phyloP scores from a whole-genome alignment of 1,140 invertebrate genomes.

The Anoplophora glabripennis region DNA sequence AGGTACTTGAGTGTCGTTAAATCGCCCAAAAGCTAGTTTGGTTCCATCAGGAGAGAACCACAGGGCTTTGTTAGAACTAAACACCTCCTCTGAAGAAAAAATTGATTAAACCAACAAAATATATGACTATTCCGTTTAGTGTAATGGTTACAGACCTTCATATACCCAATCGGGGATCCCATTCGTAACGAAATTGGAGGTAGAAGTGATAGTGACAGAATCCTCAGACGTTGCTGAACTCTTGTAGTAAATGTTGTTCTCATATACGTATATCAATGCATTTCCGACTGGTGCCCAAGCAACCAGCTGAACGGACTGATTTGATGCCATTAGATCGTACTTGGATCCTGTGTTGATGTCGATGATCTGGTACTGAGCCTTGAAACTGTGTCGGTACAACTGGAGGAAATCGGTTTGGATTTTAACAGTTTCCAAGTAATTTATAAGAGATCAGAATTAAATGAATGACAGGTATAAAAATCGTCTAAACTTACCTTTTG shows the following conservation, averaged over 20 bases:
- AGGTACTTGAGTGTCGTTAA: slow-evolving; percentile 73
- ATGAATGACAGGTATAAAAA: neutral
- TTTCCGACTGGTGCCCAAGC: slow-evolving; percentile 72
- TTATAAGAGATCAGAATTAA: neutral
- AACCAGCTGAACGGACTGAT: slow-evolving; percentile 52
- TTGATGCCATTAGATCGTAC: slow-evolving; percentile 52
- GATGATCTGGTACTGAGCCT: slow-evolving; percentile 57
- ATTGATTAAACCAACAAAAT: slow-evolving; percentile 1
- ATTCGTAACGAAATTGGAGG: slow-evolving; percentile 63
- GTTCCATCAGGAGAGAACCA: slow-evolving; percentile 85
- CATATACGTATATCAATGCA: slow-evolving; percentile 69
- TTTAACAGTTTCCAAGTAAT: neutral
- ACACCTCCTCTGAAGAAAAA: slow-evolving; percentile 79
- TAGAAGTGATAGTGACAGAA: slow-evolving; percentile 51
- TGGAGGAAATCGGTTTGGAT: slow-evolving; percentile 49
- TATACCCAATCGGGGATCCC: slow-evolving; percentile 81
- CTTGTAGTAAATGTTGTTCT: slow-evolving; percentile 71
- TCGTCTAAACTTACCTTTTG: slow-evolving; percentile 50
- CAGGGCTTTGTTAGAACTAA: slow-evolving; percentile 77
- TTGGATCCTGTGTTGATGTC: slow-evolving; percentile 51
- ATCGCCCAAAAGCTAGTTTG: slow-evolving; percentile 78
- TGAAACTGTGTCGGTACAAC: slow-evolving; percentile 58
- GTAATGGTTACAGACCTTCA: slow-evolving; percentile 54
- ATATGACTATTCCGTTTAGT: too few species aligned
- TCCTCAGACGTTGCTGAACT: slow-evolving; percentile 7